Evolutionary conservation across 2,797 vertebrate species (phyloP).

Genomic region (Premnoplex brunnescens): DNA sequence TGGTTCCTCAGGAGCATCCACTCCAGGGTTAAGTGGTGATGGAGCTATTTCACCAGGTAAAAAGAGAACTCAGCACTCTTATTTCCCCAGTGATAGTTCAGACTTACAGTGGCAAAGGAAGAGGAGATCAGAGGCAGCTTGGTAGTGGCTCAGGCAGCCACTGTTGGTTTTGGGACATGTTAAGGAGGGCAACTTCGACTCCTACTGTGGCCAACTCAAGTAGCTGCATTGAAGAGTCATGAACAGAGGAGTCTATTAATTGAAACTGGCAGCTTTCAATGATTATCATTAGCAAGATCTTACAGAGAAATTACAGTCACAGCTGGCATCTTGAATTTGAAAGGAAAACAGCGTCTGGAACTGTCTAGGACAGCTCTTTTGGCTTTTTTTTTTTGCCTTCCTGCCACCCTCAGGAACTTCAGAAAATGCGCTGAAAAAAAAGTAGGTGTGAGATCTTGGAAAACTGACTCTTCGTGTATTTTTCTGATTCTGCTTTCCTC

Average conservation of each 20-base stretch:
- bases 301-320: neutral
- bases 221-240: neutral
- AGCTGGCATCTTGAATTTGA: neutral
- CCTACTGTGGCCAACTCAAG: fast-evolving
- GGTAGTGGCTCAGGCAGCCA: neutral
- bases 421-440: neutral
- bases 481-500: neutral
- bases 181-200: neutral
- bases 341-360: neutral
- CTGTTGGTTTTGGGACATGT: neutral
- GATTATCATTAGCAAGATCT: neutral
- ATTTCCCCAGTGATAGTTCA: neutral
- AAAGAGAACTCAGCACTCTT: neutral
- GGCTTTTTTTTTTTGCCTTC: too few relatives aligned
- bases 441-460: neutral
- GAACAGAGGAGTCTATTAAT: neutral
- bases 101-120: neutral
- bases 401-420: neutral
- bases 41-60: neutral
- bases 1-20: neutral
- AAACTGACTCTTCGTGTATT: neutral
- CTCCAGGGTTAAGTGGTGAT: neutral
- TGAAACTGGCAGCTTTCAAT: neutral
- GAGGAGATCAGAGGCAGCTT: neutral
- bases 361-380: neutral